phyloP scores from a whole-genome alignment of 1,140 invertebrate species.

The Campoletis sonorensis region DNA sequence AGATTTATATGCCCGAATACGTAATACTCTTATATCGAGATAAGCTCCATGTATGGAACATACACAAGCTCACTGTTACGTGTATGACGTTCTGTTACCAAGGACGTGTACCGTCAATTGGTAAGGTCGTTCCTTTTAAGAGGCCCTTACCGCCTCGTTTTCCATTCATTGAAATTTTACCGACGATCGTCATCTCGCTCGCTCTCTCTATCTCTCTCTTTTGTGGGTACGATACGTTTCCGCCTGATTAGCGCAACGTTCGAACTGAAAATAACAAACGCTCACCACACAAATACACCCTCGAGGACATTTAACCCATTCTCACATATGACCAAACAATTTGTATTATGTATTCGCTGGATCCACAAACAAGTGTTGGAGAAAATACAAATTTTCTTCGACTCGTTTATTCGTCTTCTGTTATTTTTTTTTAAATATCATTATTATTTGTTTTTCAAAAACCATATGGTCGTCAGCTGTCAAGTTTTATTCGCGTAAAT shows the following conservation, averaged over 20 bases:
- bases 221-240: slow-evolving; percentile 29
- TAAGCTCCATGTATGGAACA: background rate
- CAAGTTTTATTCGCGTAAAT: too few species aligned
- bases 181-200: slow-evolving; percentile 60
- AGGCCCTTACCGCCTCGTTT: slow-evolving; percentile 67
- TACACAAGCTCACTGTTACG: slow-evolving; percentile 43
- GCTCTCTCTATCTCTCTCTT: too few species aligned
- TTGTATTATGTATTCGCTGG: too few species aligned
- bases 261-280: background rate
- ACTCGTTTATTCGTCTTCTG: too few species aligned
- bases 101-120: slow-evolving; percentile 72
- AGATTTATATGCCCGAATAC: background rate
- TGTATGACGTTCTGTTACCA: slow-evolving; percentile 60
- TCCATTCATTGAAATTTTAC: slow-evolving; percentile 73
- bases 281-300: background rate
- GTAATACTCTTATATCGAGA: background rate
- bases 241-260: slow-evolving; percentile 16
- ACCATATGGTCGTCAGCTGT: too few species aligned
- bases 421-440: too few species aligned
- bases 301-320: background rate
- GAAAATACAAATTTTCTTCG: too few species aligned
- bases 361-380: too few species aligned
- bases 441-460: too few species aligned
- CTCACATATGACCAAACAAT: too few species aligned
- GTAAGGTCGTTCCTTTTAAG: slow-evolving; percentile 75